Base-by-base conservation (phyloP, 2,113 vertebrate genomes). In the Scalopus aquaticus region DNA sequence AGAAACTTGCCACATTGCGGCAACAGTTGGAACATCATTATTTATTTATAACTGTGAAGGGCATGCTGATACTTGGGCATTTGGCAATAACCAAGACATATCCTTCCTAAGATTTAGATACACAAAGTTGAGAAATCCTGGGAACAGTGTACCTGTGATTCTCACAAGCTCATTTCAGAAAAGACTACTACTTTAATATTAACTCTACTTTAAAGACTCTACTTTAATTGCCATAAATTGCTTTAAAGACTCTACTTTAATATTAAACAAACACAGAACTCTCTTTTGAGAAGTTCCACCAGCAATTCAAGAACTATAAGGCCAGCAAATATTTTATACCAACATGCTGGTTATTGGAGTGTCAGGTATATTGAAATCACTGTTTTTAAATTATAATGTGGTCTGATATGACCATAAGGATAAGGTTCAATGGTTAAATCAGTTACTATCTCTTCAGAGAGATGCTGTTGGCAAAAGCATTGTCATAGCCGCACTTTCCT, bases 11-110 rank as follows among this genome's bases (percentile, higher is more conserved):
- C 24, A 93, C 35, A 79, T 35, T 78, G 81, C 81, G 93, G 35
- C 54, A 94, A 90, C 77, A 97, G 92, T 4, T 26, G 46, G 56
- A 97, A 77, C 13, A 28, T 74, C 67, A 90, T 77, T 93, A 93
- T 79, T 90, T 92, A 94, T 86, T 84, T 95, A 51, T 76, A 89
- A 96, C 37, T 78, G 3, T 26, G 42, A 93, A 96, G 95, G 82
- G 73, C 0, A 5, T 35, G 90, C 81, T 83, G 88, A 20, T 74
- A 56, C 24, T 84, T 44, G 35, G 32, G 70, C 10, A 94, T 72
- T n/a, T 35, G 93, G 49, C 2, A 89, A 88, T 56, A 28, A 19
- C 60, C 11, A 73, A 79, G n/a, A 91, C 87, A 95, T 88, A 56
- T 77, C 37, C 2, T 93, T 73, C 4, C 15, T 73, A 78, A 90